Conservation (phyloP, 2,113 vertebrate genomes). For the Morone saxatilis region DNA sequence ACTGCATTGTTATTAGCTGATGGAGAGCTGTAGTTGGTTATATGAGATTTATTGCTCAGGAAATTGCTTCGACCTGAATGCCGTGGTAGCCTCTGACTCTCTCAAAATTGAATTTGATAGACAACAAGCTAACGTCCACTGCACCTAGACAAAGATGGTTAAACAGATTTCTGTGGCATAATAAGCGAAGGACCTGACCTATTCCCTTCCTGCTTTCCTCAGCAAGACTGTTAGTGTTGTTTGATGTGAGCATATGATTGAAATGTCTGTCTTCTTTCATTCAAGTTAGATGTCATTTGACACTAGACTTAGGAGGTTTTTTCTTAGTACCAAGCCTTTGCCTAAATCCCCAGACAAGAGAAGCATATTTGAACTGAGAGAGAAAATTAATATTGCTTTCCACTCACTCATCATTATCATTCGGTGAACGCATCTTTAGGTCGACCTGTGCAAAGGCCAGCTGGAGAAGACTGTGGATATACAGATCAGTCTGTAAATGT, state of each 20-base stretch:
- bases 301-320: background rate
- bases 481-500: conserved; percentile 33
- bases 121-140: conserved; percentile 72
- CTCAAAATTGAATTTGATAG: conserved; percentile 83
- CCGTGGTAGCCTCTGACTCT: conserved; percentile 69
- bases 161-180: conserved; percentile 76
- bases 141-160: conserved; percentile 71
- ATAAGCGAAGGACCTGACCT: conserved; percentile 74
- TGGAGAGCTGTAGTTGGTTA: conserved; percentile 75
- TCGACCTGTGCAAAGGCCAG: conserved; percentile 21
- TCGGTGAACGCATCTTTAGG: conserved; percentile 17
- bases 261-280: conserved; percentile 30
- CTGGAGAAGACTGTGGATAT: conserved; percentile 2
- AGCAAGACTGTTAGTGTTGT: conserved; percentile 50
- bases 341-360: conserved; percentile 18
- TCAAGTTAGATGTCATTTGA: conserved; percentile 14
- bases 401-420: conserved; percentile 8
- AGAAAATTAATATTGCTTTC: conserved; percentile 12
- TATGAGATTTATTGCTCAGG: conserved; percentile 79
- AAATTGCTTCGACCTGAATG: conserved; percentile 80
- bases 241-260: conserved; percentile 53
- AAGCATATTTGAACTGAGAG: conserved; percentile 25
- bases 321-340: background rate
- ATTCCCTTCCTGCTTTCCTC: conserved; percentile 45
- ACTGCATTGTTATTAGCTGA: conserved; percentile 72